Evolutionary conservation across 1,140 invertebrate genomes (phyloP).

Genomic region (Drosophila littoralis): DNA sequence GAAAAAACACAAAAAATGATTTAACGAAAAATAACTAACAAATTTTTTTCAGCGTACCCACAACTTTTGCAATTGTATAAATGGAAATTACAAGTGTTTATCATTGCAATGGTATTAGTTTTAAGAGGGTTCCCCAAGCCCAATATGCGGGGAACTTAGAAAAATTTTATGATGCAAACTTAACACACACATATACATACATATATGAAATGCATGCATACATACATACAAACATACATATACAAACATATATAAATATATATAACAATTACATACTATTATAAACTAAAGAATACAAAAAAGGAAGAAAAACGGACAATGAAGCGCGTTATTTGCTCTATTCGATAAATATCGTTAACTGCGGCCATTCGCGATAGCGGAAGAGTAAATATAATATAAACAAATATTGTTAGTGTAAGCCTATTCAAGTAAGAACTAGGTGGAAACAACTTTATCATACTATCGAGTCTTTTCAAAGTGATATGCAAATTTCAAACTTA

Average conservation of each 20-base stretch:
- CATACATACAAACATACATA: conserved; percentile 2
- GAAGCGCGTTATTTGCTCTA: conserved; percentile 3
- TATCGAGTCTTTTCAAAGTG: not conserved
- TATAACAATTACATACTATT: conserved; percentile 20
- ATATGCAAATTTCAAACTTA: not conserved
- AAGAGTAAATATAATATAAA: conserved; percentile 8
- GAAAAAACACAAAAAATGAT: not conserved
- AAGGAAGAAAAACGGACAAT: conserved; percentile 14
- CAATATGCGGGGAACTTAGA: conserved; percentile 44
- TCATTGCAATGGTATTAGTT: conserved; percentile 33
- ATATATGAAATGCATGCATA: conserved; percentile 2
- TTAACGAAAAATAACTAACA: not conserved
- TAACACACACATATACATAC: not conserved
- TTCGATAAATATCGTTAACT: conserved; percentile 5
- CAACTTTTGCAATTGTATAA: conserved; percentile 25
- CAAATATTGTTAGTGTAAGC: conserved; percentile 29
- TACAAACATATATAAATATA: conserved; percentile 14
- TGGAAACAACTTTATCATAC: not conserved
- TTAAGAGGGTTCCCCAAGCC: conserved; percentile 47
- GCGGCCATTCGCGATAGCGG: conserved; percentile 12
- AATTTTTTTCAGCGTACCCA: conserved; percentile 11
- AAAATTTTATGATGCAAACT: conserved; percentile 55
- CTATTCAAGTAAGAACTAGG: conserved; percentile 15
- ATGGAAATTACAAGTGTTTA: not conserved
- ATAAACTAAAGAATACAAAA: not conserved